Evolutionary conservation across 1,140 invertebrate species (phyloP).

Genomic region (Hestina assimilis): DNA sequence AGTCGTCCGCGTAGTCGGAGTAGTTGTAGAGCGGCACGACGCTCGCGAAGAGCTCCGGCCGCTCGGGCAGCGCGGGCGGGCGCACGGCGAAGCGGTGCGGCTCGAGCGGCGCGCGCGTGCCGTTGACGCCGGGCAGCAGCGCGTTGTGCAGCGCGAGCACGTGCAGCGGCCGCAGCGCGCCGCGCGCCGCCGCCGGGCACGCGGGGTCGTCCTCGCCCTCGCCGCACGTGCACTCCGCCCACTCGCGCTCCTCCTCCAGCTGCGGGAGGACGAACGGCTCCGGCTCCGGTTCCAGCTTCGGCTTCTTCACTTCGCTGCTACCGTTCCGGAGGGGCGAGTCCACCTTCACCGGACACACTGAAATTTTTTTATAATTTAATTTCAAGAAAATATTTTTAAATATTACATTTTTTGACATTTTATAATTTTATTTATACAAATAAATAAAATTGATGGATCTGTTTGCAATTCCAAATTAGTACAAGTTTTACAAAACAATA

Average conservation of each 20-base stretch:
- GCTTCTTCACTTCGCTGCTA: conserved; percentile 29
- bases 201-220: conserved; percentile 30
- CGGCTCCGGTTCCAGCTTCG: conserved; percentile 8
- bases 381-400: too few species aligned
- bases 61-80: conserved; percentile 47
- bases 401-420: too few species aligned
- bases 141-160: conserved; percentile 57
- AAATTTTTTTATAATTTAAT: too few species aligned
- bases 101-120: conserved; percentile 48
- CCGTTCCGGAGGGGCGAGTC: conserved; percentile 65
- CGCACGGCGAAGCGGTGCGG: conserved; percentile 59
- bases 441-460: too few species aligned
- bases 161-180: conserved; percentile 39
- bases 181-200: conserved; percentile 37
- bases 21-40: conserved; percentile 74
- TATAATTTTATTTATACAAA: too few species aligned
- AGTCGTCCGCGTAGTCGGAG: conserved; percentile 72
- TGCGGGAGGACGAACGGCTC: conserved; percentile 28
- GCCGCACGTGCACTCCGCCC: conserved; percentile 54
- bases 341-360: conserved; percentile 43
- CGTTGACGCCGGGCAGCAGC: conserved; percentile 59
- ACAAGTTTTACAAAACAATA: too few species aligned
- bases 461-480: too few species aligned
- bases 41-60: conserved; percentile 54
- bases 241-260: conserved; percentile 54